Conservation (phyloP, 2,888 invertebrate species). For the Dolichomitus sp. region DNA sequence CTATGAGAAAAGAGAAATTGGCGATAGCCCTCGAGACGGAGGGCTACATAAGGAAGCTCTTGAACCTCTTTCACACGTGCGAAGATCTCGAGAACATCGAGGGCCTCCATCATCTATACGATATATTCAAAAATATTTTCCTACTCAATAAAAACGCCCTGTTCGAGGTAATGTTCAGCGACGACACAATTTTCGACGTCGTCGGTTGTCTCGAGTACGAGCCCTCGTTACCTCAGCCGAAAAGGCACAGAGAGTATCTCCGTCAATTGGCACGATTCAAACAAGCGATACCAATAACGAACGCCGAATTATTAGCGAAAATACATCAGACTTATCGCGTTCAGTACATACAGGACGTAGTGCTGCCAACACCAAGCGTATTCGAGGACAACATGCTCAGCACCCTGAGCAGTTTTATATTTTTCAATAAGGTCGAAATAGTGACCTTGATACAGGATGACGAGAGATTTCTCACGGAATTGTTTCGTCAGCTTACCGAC, state of each 20-base stretch:
- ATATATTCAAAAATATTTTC: slow-evolving; percentile 99
- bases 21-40: slow-evolving; percentile 97
- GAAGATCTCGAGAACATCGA: slow-evolving; percentile 98
- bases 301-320: slow-evolving; percentile 97
- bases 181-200: slow-evolving; percentile 98
- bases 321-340: slow-evolving; percentile 99
- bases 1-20: slow-evolving; percentile 97
- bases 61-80: slow-evolving; percentile 98
- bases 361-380: slow-evolving; percentile 99
- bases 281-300: slow-evolving; percentile 98
- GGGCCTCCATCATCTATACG: slow-evolving; percentile 97
- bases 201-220: slow-evolving; percentile 99
- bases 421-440: slow-evolving; percentile 99
- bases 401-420: slow-evolving; percentile 99
- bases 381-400: slow-evolving; percentile 99
- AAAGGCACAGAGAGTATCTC: slow-evolving; percentile 98
- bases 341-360: slow-evolving; percentile 99
- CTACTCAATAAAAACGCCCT: slow-evolving; percentile 98
- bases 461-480: slow-evolving; percentile 97
- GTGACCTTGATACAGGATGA: slow-evolving; percentile 99
- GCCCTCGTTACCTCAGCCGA: slow-evolving; percentile 94
- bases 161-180: slow-evolving; percentile 99
- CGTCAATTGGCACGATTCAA: slow-evolving; percentile 96
- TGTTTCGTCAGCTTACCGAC: slow-evolving; percentile 97
- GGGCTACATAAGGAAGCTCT: slow-evolving; percentile 97